Base-by-base conservation (phyloP, 37 sponge, comb jelly and placozoan species). In the Theonella swinhoei region DNA sequence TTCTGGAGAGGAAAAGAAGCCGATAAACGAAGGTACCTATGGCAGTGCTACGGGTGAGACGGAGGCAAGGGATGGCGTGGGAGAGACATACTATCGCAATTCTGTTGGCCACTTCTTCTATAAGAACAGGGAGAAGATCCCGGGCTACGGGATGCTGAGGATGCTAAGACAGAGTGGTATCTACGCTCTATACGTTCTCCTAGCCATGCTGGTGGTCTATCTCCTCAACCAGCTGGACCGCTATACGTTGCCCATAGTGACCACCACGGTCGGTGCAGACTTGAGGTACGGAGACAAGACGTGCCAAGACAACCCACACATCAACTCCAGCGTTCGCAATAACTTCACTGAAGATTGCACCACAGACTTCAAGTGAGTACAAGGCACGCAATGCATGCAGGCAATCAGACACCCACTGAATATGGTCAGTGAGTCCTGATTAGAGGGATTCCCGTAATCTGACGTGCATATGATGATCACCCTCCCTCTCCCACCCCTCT, bases 151-250 rank as follows among this genome's bases (percentile, higher is more conserved):
- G 4, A 37, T 81, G 58, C 36, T 60, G n/a, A 39, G 38, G 17
- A 70, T 90, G 66, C 22, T 90, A 1, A 43, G 76, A 4, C 31
- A 43, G 1, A 63, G 61, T 32, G 7, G 62, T 23, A 14, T 71
- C 71, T 95, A 95, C 80, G 35, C 82, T 11, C 76, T 89, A n/a
- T 89, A 78, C 43, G 93, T 92, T 7, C 78, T 95, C 61, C 7
- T 83, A 0, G 39, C 84, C 19, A 36, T 94, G 80, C 82, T 95
- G 54, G 26, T 68, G 34, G 93, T 86, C 1, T 95, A 95, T 82
- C 81, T 95, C 26, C 61, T 92, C 39, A 95, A 95, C 40, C 96
- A 95, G 75, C 80, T 95, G 64, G 93, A 92, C 54, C 90, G 96
- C 33, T 95, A 89, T 81, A 92, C 96, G 29, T 61, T 92, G 34